Base-by-base conservation (phyloP, 2,888 invertebrate genomes). In the Ophion slaviceki region DNA sequence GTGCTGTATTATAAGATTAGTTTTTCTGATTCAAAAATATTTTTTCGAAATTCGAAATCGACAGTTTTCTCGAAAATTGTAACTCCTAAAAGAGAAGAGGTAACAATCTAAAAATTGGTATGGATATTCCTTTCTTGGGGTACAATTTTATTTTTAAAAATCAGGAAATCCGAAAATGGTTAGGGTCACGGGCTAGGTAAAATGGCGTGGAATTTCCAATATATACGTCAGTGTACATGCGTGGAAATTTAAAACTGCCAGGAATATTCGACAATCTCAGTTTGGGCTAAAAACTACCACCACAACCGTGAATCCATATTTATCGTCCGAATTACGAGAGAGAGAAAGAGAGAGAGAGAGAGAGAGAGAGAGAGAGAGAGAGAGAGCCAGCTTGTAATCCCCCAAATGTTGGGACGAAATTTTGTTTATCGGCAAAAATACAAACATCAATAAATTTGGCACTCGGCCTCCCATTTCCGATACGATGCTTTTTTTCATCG, bases 291-390 rank as follows among this genome's bases (percentile, higher is more conserved):
- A n/a, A 17, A 17, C 40, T 20, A 61, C 59, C 24, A 57, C 59
- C 40, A 77, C 71, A 64, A 82, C 79, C 82, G 36, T 75, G 78
- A 57, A 70, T 80, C 66, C 79, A 72, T 80, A 80, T 80, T 86
- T 86, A 86, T 86, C 83, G 77, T 72, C 62, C 80, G 68, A 83
- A 86, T 83, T 80, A 86, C 74, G 74, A 74, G 72, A 1, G 53
- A 53, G 40, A 72, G 32, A 40, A 10, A 61, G 61, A 36, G 14
- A 36, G 74, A 36, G 72, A 57, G 47, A 53, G 14, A 53, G 53
- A 53, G 24, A 24, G 24, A 24, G 24, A 24, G 53, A 67, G n/a
- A 36, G 32, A 36, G 74, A 36, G 72, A 57, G 47, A 53, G 14
- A 53, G 53, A 53, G n/a, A 36, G 32, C 61, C 47, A 28, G 53